A percentile compares a stretch with the other conserved stretches of the same genome.
Conservation (phyloP, 2,888 invertebrate species). For the Congeria kusceri region DNA sequence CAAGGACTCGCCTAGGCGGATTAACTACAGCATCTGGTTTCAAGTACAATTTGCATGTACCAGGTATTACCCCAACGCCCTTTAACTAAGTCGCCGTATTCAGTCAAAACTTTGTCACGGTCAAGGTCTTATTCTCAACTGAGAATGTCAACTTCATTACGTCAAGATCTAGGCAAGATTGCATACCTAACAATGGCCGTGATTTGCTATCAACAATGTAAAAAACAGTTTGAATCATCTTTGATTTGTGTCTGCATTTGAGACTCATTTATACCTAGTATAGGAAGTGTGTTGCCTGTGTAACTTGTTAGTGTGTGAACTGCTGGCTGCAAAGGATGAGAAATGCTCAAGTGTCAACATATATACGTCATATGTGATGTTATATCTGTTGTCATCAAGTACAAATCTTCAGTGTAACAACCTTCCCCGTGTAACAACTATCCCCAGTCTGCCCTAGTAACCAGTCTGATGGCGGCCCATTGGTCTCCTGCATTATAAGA, state of each 20-base stretch:
- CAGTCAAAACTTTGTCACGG: background rate
- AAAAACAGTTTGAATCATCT: background rate
- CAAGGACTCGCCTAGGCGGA: constrained; percentile 10
- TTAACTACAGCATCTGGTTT: constrained; percentile 13
- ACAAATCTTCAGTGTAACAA: too few relatives aligned
- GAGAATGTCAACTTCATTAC: constrained; percentile 24
- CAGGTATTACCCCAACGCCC: constrained; percentile 11
- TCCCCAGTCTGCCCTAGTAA: too few relatives aligned
- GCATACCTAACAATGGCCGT: constrained; percentile 1
- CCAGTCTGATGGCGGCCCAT: too few relatives aligned
- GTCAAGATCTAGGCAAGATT: constrained; percentile 16
- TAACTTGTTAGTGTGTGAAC: background rate
- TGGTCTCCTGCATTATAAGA: too few relatives aligned
- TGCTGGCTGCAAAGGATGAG: background rate
- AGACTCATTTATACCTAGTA: constrained; percentile 11
- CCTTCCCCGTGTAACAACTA: too few relatives aligned
- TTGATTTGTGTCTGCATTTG: background rate
- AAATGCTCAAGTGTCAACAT: too few relatives aligned
- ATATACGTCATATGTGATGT: too few relatives aligned
- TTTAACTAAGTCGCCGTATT: constrained; percentile 12
- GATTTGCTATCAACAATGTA: constrained; percentile 4
- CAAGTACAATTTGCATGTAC: constrained; percentile 14
- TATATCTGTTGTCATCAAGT: too few relatives aligned
- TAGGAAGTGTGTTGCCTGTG: constrained; percentile 11
- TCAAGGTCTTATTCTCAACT: constrained; percentile 13